phyloP scores from a whole-genome alignment of 2,797 vertebrate species.

The Ataeniobius toweri region DNA sequence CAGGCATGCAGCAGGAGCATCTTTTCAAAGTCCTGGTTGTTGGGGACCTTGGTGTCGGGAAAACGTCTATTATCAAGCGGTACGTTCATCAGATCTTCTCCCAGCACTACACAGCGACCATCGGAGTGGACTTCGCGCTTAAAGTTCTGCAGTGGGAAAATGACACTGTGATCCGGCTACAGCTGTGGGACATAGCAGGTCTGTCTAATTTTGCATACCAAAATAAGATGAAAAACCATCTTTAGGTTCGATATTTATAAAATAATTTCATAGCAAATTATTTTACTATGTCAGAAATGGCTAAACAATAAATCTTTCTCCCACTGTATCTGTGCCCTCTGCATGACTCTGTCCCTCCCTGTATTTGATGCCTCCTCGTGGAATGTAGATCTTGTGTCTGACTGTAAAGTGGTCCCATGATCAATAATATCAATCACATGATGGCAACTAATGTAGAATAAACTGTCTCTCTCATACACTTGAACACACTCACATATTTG shows the following conservation, averaged over 20 bases:
- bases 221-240: background rate
- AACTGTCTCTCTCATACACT: slow-evolving; percentile 21
- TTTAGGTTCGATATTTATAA: background rate
- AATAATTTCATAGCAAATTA: background rate
- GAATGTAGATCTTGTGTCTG: slow-evolving; percentile 72
- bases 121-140: slow-evolving; percentile 85
- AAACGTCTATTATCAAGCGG: slow-evolving; percentile 84
- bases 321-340: slow-evolving; percentile 1
- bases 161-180: slow-evolving; percentile 79
- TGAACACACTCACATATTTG: background rate
- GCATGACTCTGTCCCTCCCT: slow-evolving; percentile 31
- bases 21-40: slow-evolving; percentile 83
- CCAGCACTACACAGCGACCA: slow-evolving; percentile 84
- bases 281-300: background rate
- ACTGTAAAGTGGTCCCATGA: slow-evolving; percentile 62
- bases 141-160: slow-evolving; percentile 82
- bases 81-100: slow-evolving; percentile 86
- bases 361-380: slow-evolving; percentile 56
- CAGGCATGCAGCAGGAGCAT: slow-evolving; percentile 80
- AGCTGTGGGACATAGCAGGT: slow-evolving; percentile 87
- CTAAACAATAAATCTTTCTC: background rate
- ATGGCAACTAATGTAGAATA: slow-evolving; percentile 33
- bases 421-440: slow-evolving; percentile 75
- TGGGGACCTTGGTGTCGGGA: slow-evolving; percentile 83
- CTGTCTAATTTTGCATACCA: slow-evolving; percentile 8